These are phyloP conservation scores for Phyllotis vaccarum DNA, from an alignment of 2,797 vertebrate genomes.

Conservation along the genomic window DNA sequence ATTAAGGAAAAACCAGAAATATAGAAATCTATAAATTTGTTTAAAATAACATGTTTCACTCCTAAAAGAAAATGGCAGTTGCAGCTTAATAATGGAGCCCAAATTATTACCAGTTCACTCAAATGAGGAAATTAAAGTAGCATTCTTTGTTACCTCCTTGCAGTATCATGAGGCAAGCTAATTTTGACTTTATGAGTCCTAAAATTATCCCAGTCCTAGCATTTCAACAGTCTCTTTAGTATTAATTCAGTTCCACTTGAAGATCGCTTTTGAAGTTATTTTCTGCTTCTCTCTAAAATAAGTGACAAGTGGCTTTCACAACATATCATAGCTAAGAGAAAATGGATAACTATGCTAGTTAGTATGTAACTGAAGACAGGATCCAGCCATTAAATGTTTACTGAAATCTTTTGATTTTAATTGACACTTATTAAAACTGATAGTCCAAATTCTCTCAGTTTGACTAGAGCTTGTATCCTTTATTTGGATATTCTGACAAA, in stretches of 20 bases:
- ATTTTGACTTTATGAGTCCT: conserved; percentile 23
- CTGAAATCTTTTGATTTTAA: conserved; percentile 17
- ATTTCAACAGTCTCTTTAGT: conserved; percentile 5
- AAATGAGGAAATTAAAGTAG: neutral
- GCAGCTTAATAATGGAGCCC: neutral
- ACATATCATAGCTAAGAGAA: neutral
- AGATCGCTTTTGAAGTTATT: conserved; percentile 26
- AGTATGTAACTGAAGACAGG: neutral
- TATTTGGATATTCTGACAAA: neutral
- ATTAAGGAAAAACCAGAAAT: conserved; percentile 22
- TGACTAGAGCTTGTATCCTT: neutral
- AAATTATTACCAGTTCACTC: conserved; percentile 17
- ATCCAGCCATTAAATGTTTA: neutral
- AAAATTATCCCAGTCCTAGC: neutral
- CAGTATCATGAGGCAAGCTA: neutral
- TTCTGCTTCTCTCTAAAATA: conserved; percentile 23
- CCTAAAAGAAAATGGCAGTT: neutral
- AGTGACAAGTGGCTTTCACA: neutral
- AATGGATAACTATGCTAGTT: neutral
- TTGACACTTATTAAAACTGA: conserved; percentile 12
- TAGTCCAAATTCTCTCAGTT: neutral
- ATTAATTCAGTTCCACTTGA: conserved; percentile 11
- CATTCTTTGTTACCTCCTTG: conserved; percentile 3
- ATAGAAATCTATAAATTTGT: neutral
- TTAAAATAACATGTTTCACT: neutral